These are phyloP conservation scores for Nothoprocta pentlandii DNA, from an alignment of 2,113 vertebrate species.

Conservation along the genomic window DNA sequence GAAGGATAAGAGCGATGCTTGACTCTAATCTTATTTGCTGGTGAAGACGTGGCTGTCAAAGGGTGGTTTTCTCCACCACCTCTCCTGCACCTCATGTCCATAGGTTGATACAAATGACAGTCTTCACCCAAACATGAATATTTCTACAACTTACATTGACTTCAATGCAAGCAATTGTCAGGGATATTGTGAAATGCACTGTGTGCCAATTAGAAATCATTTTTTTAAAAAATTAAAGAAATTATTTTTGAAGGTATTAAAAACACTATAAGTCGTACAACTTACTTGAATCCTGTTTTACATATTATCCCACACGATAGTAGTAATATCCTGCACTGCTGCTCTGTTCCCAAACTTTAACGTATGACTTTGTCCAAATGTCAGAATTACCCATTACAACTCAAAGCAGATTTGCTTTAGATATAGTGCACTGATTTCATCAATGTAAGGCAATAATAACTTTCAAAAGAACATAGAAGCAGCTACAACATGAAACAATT, in stretches of 20 bases:
- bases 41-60: not conserved
- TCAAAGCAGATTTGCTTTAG: not conserved
- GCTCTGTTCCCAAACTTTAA: not conserved
- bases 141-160: not conserved
- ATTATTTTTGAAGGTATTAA: not conserved
- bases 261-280: not conserved
- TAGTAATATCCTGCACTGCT: not conserved
- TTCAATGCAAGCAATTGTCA: not conserved
- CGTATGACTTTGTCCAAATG: not conserved
- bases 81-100: not conserved
- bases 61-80: not conserved
- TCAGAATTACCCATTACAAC: not conserved
- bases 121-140: not conserved
- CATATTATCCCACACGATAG: not conserved
- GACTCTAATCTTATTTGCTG: not conserved
- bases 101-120: not conserved
- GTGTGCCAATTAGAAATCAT: not conserved
- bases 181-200: not conserved
- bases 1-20: not conserved
- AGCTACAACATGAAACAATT: not conserved
- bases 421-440: not conserved
- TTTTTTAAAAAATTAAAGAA: rapidly evolving
- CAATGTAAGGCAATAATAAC: not conserved
- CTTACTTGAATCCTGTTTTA: not conserved
- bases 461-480: not conserved